Percentiles rank a stretch among this genome's conserved stretches.
Evolutionary conservation across 2,888 invertebrate species (phyloP).

Genomic region (Dynastes grantii): DNA sequence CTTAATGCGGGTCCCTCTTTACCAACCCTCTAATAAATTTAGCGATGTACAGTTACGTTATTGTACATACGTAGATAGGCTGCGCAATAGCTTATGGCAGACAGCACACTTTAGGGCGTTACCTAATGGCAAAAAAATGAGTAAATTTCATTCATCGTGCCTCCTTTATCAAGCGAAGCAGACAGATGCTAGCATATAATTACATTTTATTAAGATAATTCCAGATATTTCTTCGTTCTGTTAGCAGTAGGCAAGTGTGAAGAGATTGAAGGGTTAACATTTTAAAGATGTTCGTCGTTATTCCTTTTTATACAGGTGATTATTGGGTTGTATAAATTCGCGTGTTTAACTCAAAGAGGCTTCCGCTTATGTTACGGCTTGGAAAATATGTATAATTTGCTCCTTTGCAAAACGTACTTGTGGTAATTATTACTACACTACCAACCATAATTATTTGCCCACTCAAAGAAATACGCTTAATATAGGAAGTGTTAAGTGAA

Average conservation of each 20-base stretch:
- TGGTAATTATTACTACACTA: too few species aligned
- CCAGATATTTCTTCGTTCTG: neutral
- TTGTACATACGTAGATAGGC: constrained; percentile 5
- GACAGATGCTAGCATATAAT: constrained; percentile 24
- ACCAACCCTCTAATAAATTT: constrained; percentile 17
- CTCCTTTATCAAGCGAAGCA: neutral
- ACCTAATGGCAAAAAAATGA: constrained; percentile 3
- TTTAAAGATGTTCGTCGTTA: neutral
- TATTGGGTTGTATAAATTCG: neutral
- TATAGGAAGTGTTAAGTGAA: too few species aligned
- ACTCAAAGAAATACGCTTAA: too few species aligned
- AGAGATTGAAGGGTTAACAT: constrained; percentile 6
- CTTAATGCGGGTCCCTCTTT: neutral
- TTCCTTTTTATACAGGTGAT: neutral
- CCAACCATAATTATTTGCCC: too few species aligned
- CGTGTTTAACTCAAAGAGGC: neutral
- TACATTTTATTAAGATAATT: constrained; percentile 22
- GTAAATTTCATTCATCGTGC: neutral
- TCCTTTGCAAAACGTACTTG: too few species aligned
- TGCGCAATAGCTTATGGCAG: neutral
- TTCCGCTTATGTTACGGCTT: neutral
- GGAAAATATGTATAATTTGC: neutral
- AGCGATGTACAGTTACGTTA: constrained; percentile 22
- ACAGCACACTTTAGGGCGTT: constrained; percentile 42
- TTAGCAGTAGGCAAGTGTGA: neutral